Evolutionary conservation across 2,888 invertebrate genomes (phyloP).

Genomic region (Falcaria lacertinaria): DNA sequence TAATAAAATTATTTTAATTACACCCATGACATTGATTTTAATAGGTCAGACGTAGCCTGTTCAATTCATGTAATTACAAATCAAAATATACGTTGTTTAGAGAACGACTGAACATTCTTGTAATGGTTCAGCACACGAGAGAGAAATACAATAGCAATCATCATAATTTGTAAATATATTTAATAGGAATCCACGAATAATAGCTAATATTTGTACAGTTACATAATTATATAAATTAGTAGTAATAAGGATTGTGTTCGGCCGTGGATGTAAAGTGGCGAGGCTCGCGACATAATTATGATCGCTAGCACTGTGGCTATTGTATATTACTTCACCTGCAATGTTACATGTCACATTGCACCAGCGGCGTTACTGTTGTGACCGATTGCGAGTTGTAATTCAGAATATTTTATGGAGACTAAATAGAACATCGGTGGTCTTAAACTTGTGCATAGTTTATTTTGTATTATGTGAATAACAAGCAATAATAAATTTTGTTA

Average conservation of each 20-base stretch:
- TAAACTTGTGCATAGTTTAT: conserved; percentile 83
- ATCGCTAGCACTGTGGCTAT: conserved; percentile 52
- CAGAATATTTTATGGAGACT: conserved; percentile 63
- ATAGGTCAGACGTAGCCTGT: conserved; percentile 16
- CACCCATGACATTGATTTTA: conserved; percentile 35
- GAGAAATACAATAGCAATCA: conserved; percentile 26
- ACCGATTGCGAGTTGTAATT: conserved; percentile 44
- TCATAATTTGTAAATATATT: conserved; percentile 62
- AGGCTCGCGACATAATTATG: conserved; percentile 59
- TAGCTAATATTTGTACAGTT: conserved; percentile 64
- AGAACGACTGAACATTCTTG: too few relatives aligned
- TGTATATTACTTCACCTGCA: conserved; percentile 55
- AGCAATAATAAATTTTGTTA: conserved; percentile 84
- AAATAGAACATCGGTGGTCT: conserved; percentile 68
- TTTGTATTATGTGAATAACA: conserved; percentile 84
- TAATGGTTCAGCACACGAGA: conserved; percentile 20
- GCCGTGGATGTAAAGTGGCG: conserved; percentile 62
- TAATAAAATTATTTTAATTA: conserved; percentile 12
- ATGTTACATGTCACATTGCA: conserved; percentile 34
- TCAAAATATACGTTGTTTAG: too few relatives aligned
- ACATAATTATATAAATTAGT: conserved; percentile 40
- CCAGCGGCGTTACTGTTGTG: conserved; percentile 26
- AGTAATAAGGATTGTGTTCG: conserved; percentile 47
- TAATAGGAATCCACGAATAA: conserved; percentile 49
- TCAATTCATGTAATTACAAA: too few relatives aligned